Conservation (phyloP, 2,797 vertebrate species). For the Gymnocypris eckloni region DNA sequence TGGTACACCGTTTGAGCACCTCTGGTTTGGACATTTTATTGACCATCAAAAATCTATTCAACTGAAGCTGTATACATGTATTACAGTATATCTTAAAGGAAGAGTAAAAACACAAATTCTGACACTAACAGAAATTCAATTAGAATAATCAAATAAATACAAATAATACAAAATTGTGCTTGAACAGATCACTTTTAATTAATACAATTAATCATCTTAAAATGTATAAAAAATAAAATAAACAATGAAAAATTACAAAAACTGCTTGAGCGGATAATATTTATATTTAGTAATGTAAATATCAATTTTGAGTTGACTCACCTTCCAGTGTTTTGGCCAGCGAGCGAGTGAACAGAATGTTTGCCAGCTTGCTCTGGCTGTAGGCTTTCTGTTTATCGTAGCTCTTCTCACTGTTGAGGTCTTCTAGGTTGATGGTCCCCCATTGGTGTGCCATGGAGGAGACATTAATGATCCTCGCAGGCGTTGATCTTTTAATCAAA, state of each 20-base stretch:
- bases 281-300: background rate
- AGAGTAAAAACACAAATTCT: background rate
- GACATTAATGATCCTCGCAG: conserved; percentile 84
- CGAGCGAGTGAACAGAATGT: conserved; percentile 86
- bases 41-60: background rate
- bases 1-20: background rate
- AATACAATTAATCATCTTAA: background rate
- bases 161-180: background rate
- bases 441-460: conserved; percentile 86
- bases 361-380: conserved; percentile 91
- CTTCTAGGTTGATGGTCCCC: conserved; percentile 86
- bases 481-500: conserved; percentile 77
- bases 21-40: background rate
- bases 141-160: background rate
- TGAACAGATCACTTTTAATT: background rate
- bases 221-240: background rate
- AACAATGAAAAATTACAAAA: background rate
- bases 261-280: background rate
- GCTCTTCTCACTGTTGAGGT: conserved; percentile 88
- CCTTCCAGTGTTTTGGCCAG: conserved; percentile 86
- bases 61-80: background rate
- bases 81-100: too few relatives aligned
- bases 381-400: conserved; percentile 84
- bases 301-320: conserved; percentile 47
- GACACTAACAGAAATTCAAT: background rate